Evolutionary conservation across 2,113 vertebrate genomes (phyloP), one percentile per base, ranked within the genome.

Genomic region (Gopherus flavomarginatus): DNA sequence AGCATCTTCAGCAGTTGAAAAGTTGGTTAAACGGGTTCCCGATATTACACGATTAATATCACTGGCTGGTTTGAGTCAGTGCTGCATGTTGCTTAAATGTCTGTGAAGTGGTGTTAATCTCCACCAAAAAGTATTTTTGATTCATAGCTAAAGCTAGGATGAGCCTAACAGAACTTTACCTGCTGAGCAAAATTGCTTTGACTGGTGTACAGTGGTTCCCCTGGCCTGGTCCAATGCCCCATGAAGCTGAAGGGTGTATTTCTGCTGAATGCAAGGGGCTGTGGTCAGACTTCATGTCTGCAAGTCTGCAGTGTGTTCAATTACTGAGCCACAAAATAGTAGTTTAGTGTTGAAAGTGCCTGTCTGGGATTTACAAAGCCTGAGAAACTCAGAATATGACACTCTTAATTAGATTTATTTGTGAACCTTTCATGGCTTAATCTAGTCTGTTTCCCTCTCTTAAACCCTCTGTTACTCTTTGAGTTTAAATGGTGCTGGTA

Each of bases 1-100:
- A 86, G 89, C 50, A 62, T 11, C 69, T 59, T 6, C 80, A 90
- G 92, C 81, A 92, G 78, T 54, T 47, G 80, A 53, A 88, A 35
- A 81, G 83, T n/a, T 72, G 69, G 21, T 72, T 42, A 72, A 21
- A 38, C 38, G 21, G 87, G 42, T 38, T 86, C 27, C 21, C 87
- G 81, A 19, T 69, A 88, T n/a, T 53, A 22, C 31, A 29, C 14
- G 35, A 42, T 26, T 38, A 62, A 42, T n/a, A 24, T 78, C 21
- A 1, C 88, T 53, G 88, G 22, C 35, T 2, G 3, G 42, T 69
- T n/a, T 47, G 89, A 42, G 14, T 50, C 81, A 59, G 81, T 72
- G 54, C 83, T 86, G 59, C 38, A 4, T 0, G 14, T 59, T 89
- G 59, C 21, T 91, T 54, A 38, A 86, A 69, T n/a, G 88, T 79